Evolutionary conservation across 1,140 invertebrate genomes (phyloP), one percentile per base, ranked within the genome.

Genomic region (Tribolium madens): DNA sequence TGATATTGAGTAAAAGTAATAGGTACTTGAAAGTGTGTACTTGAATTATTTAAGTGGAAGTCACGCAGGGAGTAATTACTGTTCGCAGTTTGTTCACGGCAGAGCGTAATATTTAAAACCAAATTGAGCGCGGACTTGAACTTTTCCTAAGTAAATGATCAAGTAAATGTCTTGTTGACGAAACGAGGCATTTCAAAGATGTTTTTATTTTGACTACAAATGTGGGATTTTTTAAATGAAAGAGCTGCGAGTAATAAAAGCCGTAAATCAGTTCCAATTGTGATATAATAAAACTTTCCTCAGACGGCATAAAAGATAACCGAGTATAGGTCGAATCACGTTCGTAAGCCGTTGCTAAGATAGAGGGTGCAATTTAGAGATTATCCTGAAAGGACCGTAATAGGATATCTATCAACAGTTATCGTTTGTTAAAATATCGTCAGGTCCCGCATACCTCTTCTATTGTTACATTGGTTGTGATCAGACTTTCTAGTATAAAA

Each of bases 391-490:
- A 72, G 47, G 50, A 48, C 47, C 46, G 50, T 72, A 72, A 72
- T 72, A 72, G 70, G 70, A 72, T 72, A 72, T 72, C 70, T 72
- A 72, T 72, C 70, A 72, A 72, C 70, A 72, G 70, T 72, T 72
- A 72, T 72, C 70, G 70, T 72, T 72, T 72, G 70, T 72, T 48
- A 72, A 72, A 72, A 72, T 72, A 72, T 72, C 70, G 50, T 72
- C 70, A 72, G 50, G 17, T 72, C 46, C 26, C 70, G 70, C 70
- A 72, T 72, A 72, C 70, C 70, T 72, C 15, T 50, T 14, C 70
- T 48, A 52, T 52, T 72, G 50, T 72, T 72, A 52, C 69, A 71
- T 47, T 71, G 42, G 69, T 47, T 50, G 47, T 48, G 69, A 71
- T 26, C 69, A 72, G 46, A n/a, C 17, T 31, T 64, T 64, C 26